Evolutionary conservation across 2,888 invertebrate species (phyloP).

Genomic region (Thymelicus lineola): DNA sequence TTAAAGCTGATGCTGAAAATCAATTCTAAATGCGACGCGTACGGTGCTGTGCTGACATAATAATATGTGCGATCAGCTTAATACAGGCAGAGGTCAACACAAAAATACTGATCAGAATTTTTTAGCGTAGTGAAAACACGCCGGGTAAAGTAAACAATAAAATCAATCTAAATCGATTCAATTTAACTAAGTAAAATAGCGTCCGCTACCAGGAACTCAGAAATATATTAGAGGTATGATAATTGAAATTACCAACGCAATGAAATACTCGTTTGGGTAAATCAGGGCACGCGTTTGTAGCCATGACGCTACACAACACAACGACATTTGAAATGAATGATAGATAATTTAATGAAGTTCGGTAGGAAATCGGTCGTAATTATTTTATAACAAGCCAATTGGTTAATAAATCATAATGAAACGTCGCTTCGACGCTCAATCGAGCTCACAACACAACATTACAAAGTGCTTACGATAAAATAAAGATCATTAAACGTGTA

Average conservation of each 20-base stretch:
- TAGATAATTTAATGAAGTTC: constrained; percentile 43
- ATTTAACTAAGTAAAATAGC: constrained; percentile 4
- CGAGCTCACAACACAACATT: not conserved
- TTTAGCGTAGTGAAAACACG: not conserved
- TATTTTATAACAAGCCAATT: constrained; percentile 48
- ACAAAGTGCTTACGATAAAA: constrained; percentile 11
- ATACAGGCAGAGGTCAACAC: no score
- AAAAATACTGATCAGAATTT: no score
- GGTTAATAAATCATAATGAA: constrained; percentile 47
- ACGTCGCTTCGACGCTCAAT: constrained; percentile 34
- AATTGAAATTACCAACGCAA: constrained; percentile 34
- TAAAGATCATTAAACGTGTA: no score
- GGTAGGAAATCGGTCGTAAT: constrained; percentile 42
- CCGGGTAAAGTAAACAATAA: not conserved
- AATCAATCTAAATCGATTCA: not conserved
- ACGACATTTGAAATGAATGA: constrained; percentile 36
- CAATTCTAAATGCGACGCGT: no score
- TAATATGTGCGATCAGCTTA: no score
- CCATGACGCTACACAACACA: constrained; percentile 17
- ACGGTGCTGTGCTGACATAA: no score
- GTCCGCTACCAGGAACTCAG: constrained; percentile 14
- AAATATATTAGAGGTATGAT: constrained; percentile 28
- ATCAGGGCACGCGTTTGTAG: constrained; percentile 34
- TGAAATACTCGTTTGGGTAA: constrained; percentile 42
- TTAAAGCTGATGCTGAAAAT: no score